Evolutionary conservation across 2,888 invertebrate species (phyloP).

Genomic region (Cephus runcator): DNA sequence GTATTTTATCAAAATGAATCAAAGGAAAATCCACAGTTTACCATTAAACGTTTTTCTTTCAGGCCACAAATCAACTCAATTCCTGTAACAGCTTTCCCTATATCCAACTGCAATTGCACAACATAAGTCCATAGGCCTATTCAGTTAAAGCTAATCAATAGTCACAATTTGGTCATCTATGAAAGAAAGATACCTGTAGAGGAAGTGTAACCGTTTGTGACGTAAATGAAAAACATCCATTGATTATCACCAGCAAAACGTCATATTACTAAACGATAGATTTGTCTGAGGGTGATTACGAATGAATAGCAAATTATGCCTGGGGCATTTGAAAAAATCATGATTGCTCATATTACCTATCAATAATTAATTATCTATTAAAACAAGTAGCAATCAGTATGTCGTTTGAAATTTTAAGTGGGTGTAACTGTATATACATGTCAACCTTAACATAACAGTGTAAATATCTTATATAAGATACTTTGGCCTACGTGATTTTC

Average conservation of each 20-base stretch:
- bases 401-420: background rate
- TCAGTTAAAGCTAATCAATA: background rate
- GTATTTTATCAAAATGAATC: background rate
- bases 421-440: background rate
- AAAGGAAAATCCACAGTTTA: background rate
- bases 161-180: background rate
- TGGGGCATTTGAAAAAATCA: background rate
- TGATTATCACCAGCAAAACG: background rate
- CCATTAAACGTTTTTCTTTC: background rate
- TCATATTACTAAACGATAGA: background rate
- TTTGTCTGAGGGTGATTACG: background rate
- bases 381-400: background rate
- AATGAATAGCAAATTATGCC: no score
- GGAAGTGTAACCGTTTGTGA: no score
- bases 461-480: conserved; percentile 3
- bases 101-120: background rate
- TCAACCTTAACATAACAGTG: background rate
- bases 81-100: background rate
- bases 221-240: no score
- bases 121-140: background rate
- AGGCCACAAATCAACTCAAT: background rate
- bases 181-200: no score
- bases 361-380: background rate
- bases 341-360: background rate
- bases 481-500: conserved; percentile 2